These are phyloP conservation scores for Dryobotodes eremita DNA, from an alignment of 2,888 invertebrate genomes.

Conservation along the genomic window DNA sequence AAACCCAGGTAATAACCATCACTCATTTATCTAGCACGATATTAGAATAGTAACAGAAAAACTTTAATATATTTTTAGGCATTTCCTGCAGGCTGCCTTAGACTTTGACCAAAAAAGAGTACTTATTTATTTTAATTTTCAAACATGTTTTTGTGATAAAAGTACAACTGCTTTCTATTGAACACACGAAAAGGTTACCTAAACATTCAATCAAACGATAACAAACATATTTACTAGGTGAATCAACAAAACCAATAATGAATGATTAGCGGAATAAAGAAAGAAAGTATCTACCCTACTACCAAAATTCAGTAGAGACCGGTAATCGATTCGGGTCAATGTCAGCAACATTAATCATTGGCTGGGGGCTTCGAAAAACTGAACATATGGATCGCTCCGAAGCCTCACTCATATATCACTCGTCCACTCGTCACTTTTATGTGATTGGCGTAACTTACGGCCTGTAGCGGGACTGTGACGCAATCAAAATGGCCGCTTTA, in stretches of 20 bases:
- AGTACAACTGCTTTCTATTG: neutral
- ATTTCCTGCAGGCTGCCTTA: neutral
- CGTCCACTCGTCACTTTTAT: slow-evolving; percentile 74
- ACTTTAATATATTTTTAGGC: neutral
- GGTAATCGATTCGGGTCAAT: slow-evolving; percentile 82
- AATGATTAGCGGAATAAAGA: slow-evolving; percentile 60
- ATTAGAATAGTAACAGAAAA: neutral
- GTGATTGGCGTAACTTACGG: slow-evolving; percentile 59
- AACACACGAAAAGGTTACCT: neutral
- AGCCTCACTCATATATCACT: slow-evolving; percentile 80
- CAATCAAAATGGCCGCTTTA: slow-evolving; percentile 42
- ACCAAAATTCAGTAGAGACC: slow-evolving; percentile 63
- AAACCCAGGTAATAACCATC: neutral
- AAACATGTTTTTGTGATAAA: neutral
- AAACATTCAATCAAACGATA: neutral
- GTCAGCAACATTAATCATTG: slow-evolving; percentile 82
- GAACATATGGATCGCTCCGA: slow-evolving; percentile 74
- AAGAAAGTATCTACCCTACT: slow-evolving; percentile 44
- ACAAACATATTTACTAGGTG: slow-evolving; percentile 26
- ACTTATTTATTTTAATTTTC: neutral
- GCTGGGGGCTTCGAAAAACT: slow-evolving; percentile 74
- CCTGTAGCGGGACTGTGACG: slow-evolving; percentile 47
- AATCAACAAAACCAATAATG: slow-evolving; percentile 48
- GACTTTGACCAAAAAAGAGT: neutral
- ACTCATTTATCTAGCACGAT: neutral